Evolutionary conservation across 2,888 invertebrate genomes (phyloP).

Genomic region (Monopis laevigella): DNA sequence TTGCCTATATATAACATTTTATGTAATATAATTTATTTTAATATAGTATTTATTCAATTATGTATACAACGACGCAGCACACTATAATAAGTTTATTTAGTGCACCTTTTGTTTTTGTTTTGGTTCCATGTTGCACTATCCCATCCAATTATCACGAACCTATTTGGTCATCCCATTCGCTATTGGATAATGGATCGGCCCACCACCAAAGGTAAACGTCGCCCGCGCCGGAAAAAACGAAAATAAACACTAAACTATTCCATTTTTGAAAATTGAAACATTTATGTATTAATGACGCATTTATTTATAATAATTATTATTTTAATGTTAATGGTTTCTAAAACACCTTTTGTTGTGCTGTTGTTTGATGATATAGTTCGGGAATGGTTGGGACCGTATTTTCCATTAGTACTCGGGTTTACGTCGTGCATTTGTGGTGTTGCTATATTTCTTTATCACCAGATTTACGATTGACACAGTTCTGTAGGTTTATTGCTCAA

Average conservation of each 20-base stretch:
- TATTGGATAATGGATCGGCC: slow-evolving; percentile 2
- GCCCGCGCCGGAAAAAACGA: slow-evolving; percentile 65
- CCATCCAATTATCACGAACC: slow-evolving; percentile 35
- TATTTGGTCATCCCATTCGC: background rate
- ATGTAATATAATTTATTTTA: too few relatives aligned
- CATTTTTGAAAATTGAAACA: too few relatives aligned
- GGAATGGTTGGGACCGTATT: slow-evolving; percentile 66
- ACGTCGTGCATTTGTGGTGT: slow-evolving; percentile 90
- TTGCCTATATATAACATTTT: too few relatives aligned
- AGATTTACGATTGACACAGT: slow-evolving; percentile 40
- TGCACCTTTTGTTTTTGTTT: slow-evolving; percentile 65
- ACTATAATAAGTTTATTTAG: slow-evolving; percentile 58
- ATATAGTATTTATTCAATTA: slow-evolving; percentile 16
- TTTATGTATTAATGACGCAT: slow-evolving; percentile 49
- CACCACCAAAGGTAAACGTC: slow-evolving; percentile 55
- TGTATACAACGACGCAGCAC: slow-evolving; percentile 19
- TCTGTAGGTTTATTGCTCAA: too few relatives aligned
- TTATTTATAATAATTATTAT: slow-evolving; percentile 30
- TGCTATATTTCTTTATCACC: slow-evolving; percentile 56
- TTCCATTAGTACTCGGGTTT: slow-evolving; percentile 88
- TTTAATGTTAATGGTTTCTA: too few relatives aligned
- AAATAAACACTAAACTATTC: slow-evolving; percentile 35
- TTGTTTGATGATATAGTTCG: slow-evolving; percentile 53
- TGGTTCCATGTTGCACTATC: slow-evolving; percentile 65
- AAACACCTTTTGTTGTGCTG: too few relatives aligned